Evolutionary conservation across 92 coral and sea anemone species (phyloP), one percentile per base, ranked within the genome.

Genomic region (Pocillopora grandis): DNA sequence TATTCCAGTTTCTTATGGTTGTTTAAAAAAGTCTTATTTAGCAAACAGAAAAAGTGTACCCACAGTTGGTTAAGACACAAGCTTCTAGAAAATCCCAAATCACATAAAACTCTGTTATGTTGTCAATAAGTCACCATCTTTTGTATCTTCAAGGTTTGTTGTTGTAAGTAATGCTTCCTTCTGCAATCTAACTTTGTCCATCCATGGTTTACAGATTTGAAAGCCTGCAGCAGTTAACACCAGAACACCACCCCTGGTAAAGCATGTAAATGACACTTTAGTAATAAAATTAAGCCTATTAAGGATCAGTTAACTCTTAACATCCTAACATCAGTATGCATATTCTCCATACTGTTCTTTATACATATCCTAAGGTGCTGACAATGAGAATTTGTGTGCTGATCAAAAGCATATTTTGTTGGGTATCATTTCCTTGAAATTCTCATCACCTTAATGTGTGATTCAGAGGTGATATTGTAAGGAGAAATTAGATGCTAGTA

Each of bases 171-270:
- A 75, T 20, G 93, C 95, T 72, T 93, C 93, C 67, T 90, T 90
- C 81, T 94, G 92, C 52, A 93, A 85, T 58, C 98, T 86, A 62
- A 91, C 71, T 76, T 87, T 92, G 81, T 96, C 98, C 72, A 96
- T 85, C 77, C 95, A 96, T 35, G 98, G 98, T 80, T 92, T 96
- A 76, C 91, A 90, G 58, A 93, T 88, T 79, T 92, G 91, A 79
- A 96, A 90, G 21, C 85, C 84, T 83, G 93, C 88, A 57, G 98
- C 98, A 72, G 92, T 91, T 1, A 91, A 92, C 76, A 92, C 72
- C 49, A 96, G 84, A 48, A 96, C 77, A 48, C 93, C 89, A 61
- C 96, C 88, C 98, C 98, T 96, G 33, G 27, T 17, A 55, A 60
- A 74, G 21, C 3, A 62, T 1, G 11, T 1, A 6, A 10, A 33